Evolutionary conservation across 2,113 vertebrate species (phyloP).

Genomic region (Oreochromis niloticus): DNA sequence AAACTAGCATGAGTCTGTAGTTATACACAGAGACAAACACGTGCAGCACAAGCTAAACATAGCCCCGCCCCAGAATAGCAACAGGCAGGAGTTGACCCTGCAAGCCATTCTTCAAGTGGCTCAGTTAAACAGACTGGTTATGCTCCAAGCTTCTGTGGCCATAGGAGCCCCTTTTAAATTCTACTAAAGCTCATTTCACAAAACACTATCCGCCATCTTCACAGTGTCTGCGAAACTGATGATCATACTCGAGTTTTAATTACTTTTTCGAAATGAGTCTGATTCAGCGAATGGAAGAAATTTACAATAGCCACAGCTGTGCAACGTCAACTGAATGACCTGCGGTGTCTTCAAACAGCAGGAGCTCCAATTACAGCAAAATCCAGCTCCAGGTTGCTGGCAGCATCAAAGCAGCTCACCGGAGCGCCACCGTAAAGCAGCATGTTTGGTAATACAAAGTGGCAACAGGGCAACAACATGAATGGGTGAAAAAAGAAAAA

Average conservation of each 20-base stretch:
- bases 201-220: neutral
- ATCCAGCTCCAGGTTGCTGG: neutral
- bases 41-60: neutral
- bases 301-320: neutral
- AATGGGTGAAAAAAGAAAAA: neutral
- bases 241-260: neutral
- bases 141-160: neutral
- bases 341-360: too few species aligned
- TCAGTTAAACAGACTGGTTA: neutral
- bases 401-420: constrained; percentile 24
- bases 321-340: neutral
- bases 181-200: neutral
- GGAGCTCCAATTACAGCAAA: constrained; percentile 37
- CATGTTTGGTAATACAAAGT: constrained; percentile 12
- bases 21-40: neutral
- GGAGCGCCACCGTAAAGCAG: neutral
- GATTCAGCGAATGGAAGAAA: neutral
- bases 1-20: neutral
- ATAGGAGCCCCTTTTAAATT: neutral
- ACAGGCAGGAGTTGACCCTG: neutral
- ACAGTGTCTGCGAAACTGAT: neutral
- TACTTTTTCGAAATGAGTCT: neutral
- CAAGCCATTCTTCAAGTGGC: neutral
- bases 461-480: neutral
- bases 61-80: neutral